Conservation (phyloP, 1,140 invertebrate species). For the Micrasema minimum region DNA sequence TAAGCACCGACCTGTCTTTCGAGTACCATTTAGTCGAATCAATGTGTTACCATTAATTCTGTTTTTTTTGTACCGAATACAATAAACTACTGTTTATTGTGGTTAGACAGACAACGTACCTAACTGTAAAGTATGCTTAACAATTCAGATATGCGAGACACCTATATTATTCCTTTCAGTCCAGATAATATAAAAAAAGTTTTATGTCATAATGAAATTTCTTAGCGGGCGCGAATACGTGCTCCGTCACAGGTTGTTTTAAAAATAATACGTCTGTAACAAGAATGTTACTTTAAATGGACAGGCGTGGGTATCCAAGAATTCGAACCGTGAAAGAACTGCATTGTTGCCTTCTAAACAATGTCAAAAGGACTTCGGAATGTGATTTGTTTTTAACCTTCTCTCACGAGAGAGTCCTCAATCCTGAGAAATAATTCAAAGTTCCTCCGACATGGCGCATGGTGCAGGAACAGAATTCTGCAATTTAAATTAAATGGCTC, state of each 20-base stretch:
- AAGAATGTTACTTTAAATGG: conserved; percentile 33
- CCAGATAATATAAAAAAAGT: too few relatives aligned
- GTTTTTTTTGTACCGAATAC: too few relatives aligned
- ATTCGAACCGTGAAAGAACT: conserved; percentile 47
- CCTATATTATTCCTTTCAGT: too few relatives aligned
- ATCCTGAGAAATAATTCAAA: conserved; percentile 49
- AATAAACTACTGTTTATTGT: too few relatives aligned
- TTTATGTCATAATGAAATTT: conserved; percentile 4
- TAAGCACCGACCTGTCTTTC: background rate
- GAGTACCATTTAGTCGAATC: too few relatives aligned
- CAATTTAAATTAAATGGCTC: conserved; percentile 52
- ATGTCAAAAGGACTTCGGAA: conserved; percentile 49
- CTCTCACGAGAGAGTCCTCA: conserved; percentile 36
- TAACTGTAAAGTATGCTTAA: conserved; percentile 1
- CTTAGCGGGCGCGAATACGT: conserved; percentile 33
- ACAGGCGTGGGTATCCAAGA: conserved; percentile 30
- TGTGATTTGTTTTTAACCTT: conserved; percentile 44
- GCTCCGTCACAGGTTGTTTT: conserved; percentile 12
- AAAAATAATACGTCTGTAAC: conserved; percentile 27
- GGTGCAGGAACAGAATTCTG: conserved; percentile 48
- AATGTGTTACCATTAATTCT: too few relatives aligned
- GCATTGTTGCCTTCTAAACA: conserved; percentile 47
- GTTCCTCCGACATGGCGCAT: conserved; percentile 37
- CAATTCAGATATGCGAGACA: background rate
- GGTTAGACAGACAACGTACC: too few relatives aligned